A percentile compares a stretch with the other conserved stretches of the same genome.
phyloP scores from a whole-genome alignment of 1,140 invertebrate species.

The Agraylea sexmaculata region DNA sequence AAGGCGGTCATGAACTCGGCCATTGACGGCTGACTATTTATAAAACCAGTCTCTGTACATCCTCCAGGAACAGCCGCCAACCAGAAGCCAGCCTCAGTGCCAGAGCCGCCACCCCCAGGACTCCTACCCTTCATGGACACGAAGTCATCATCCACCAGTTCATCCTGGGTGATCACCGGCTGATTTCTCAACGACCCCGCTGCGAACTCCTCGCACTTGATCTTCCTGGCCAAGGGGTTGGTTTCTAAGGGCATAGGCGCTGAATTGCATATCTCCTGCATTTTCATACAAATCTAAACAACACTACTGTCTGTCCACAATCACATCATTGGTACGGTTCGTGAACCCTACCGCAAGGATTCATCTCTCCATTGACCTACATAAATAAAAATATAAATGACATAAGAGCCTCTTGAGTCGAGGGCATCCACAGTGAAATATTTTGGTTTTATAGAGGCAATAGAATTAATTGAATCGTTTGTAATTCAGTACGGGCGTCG shows the following conservation, averaged over 20 bases:
- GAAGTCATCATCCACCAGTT: conserved; percentile 38
- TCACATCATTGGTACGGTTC: conserved; percentile 22
- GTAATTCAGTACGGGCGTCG: too few species aligned
- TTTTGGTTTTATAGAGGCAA: too few species aligned
- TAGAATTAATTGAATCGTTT: too few species aligned
- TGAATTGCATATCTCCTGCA: conserved; percentile 43
- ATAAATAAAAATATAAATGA: neutral
- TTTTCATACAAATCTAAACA: conserved; percentile 15
- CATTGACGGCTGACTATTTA: conserved; percentile 86
- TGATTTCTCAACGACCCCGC: conserved; percentile 28
- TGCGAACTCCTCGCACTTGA: conserved; percentile 43
- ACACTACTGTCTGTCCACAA: conserved; percentile 28
- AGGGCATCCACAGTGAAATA: too few species aligned
- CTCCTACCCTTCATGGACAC: conserved; percentile 35
- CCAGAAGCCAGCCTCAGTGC: conserved; percentile 38
- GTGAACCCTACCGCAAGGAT: conserved; percentile 30
- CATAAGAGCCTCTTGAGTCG: too few species aligned
- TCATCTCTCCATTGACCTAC: neutral
- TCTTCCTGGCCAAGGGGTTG: conserved; percentile 38
- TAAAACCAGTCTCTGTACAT: conserved; percentile 72
- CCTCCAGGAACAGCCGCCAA: conserved; percentile 34
- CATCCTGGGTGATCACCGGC: conserved; percentile 35
- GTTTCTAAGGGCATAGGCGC: conserved; percentile 37
- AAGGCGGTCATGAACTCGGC: conserved; percentile 81
- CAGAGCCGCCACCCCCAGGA: conserved; percentile 24